Conservation (phyloP, 2,797 vertebrate genomes). For the Pelodytes ibericus region DNA sequence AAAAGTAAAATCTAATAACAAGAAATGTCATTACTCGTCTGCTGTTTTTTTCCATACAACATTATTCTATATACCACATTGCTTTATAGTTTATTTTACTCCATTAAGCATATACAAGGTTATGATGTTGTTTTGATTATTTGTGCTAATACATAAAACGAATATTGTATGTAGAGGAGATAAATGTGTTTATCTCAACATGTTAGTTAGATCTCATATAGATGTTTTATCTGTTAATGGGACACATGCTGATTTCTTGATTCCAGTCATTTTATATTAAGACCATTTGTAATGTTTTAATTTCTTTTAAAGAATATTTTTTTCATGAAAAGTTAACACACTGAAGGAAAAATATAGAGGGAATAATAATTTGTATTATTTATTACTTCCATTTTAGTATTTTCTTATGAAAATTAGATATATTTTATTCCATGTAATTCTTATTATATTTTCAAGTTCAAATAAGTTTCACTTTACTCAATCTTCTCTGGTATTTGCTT, state of each 20-base stretch:
- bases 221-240: slow-evolving; percentile 61
- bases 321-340: not conserved
- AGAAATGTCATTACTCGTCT: not conserved
- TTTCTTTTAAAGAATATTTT: slow-evolving; percentile 22
- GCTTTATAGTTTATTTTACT: not conserved
- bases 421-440: not conserved
- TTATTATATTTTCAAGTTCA: not conserved
- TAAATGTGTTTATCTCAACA: slow-evolving; percentile 64
- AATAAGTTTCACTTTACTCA: no score
- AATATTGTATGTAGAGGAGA: slow-evolving; percentile 47
- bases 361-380: not conserved
- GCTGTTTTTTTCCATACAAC: not conserved
- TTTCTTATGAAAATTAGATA: not conserved
- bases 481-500: no score
- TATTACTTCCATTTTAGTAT: not conserved
- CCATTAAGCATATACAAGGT: slow-evolving; percentile 21
- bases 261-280: slow-evolving; percentile 41
- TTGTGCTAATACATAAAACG: slow-evolving; percentile 61
- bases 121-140: slow-evolving; percentile 43
- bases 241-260: slow-evolving; percentile 41
- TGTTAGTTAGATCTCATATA: slow-evolving; percentile 64
- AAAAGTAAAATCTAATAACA: not conserved
- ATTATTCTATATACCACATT: slow-evolving; percentile 5
- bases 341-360: not conserved
- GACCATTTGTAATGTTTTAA: slow-evolving; percentile 39